These are phyloP conservation scores for Scotopteryx bipunctaria DNA, from an alignment of 2,888 invertebrate genomes.

Conservation along the genomic window DNA sequence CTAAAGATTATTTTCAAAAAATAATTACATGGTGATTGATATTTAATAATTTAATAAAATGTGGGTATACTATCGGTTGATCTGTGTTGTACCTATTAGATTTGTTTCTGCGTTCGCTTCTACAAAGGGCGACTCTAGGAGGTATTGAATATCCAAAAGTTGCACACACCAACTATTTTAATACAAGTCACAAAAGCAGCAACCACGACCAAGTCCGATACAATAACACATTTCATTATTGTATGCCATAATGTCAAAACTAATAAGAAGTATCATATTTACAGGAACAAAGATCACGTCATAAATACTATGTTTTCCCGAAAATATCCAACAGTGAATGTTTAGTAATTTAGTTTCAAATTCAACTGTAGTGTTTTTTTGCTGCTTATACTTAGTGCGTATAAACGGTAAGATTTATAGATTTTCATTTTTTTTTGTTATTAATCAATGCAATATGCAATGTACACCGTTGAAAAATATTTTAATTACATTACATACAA, in stretches of 20 bases:
- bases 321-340: conserved; percentile 5
- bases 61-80: conserved; percentile 10
- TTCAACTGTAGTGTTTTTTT: conserved; percentile 2
- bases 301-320: conserved; percentile 16
- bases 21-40: conserved; percentile 17
- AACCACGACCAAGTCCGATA: conserved; percentile 7
- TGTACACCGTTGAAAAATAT: conserved; percentile 7
- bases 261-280: conserved; percentile 42
- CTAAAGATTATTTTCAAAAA: conserved; percentile 17
- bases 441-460: conserved; percentile 17
- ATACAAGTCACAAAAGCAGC: conserved; percentile 6
- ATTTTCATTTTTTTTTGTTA: conserved; percentile 1
- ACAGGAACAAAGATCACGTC: conserved; percentile 46
- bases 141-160: no score
- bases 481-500: conserved; percentile 15
- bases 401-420: conserved; percentile 3
- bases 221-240: conserved; percentile 27
- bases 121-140: no score
- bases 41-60: conserved; percentile 12
- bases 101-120: no score
- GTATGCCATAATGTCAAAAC: conserved; percentile 45
- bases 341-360: conserved; percentile 4
- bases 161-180: not conserved
- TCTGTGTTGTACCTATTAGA: no score
- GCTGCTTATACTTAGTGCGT: conserved; percentile 1